Base-by-base conservation (phyloP, 2,797 vertebrate genomes). In the Lateolabrax maculatus region DNA sequence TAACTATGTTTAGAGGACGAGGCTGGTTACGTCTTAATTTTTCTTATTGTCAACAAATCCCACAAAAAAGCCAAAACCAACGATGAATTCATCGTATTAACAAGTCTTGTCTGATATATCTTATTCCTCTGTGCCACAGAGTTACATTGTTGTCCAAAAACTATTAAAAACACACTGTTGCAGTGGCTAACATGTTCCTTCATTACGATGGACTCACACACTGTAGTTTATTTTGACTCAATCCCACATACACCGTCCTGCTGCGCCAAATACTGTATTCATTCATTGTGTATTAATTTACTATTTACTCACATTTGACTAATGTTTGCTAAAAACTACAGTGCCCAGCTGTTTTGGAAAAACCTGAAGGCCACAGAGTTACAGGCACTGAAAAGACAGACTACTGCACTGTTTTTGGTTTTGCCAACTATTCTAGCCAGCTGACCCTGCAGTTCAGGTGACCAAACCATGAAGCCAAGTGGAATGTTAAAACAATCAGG, bases 31-130 rank as follows among this genome's bases (percentile, higher is more conserved):
- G 27, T 62, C 46, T 41, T 34, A 34, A 2, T 25, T 56, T 37
- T 48, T 36, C n/a, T 65, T 8, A n/a, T 18, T 12, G 16, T 74
- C 60, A 55, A 64, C 39, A 57, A 34, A 65, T 65, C 29, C 41
- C 29, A 55, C 6, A 37, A 25, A 34, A 62, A 64, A 5, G 3
- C 48, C 57, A 41, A 61, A 62, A 16, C 12, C 46, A 27, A 48
- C 9, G 10, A n/a, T 46, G 27, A 23, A 60, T 21, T 6, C 13
- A 27, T 27, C 23, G 37, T 15, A 16, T 27, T 43, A 4, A 68
- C 18, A 41, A 41, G 37, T 6, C 3, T 10, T 31, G 37, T 52
- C 9, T 29, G 16, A 43, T n/a, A 13, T 27, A 15, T 66, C 29
- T 16, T 4, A 16, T 51, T 37, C 34, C 34, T 51, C 9, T 49